Percentiles rank a stretch among this genome's conserved stretches.
Conservation (phyloP, 2,888 invertebrate genomes). For the Apotomis betuletana region DNA sequence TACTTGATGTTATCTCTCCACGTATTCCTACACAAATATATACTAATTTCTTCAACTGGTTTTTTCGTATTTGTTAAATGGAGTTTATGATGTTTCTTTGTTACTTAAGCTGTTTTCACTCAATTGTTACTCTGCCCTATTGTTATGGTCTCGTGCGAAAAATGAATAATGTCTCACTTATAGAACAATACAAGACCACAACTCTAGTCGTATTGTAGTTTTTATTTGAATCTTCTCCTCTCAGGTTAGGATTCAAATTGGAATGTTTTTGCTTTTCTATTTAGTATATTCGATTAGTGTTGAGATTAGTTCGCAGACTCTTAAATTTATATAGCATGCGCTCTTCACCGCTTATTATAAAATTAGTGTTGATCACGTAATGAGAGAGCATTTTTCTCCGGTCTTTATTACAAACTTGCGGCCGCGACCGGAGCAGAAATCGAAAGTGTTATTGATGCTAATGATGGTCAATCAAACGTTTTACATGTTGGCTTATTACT, state of each 20-base stretch:
- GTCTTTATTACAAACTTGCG: constrained; percentile 31
- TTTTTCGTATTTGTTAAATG: constrained; percentile 35
- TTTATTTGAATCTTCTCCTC: neutral
- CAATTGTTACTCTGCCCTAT: constrained; percentile 29
- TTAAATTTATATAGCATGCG: constrained; percentile 20
- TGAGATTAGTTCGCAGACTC: constrained; percentile 21
- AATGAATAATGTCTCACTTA: constrained; percentile 25
- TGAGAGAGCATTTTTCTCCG: constrained; percentile 22
- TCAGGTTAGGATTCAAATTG: constrained; percentile 9
- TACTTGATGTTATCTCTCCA: constrained; percentile 63
- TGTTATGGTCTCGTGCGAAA: constrained; percentile 35
- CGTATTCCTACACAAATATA: constrained; percentile 52
- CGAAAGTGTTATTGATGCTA: constrained; percentile 39
- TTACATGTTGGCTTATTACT: constrained; percentile 28
- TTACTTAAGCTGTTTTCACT: constrained; percentile 39
- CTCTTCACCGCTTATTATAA: constrained; percentile 27
- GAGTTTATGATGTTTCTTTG: constrained; percentile 31
- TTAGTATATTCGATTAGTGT: neutral
- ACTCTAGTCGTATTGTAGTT: neutral
- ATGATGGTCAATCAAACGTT: constrained; percentile 30
- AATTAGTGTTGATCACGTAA: constrained; percentile 31
- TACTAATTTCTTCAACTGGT: constrained; percentile 30
- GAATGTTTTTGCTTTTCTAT: neutral
- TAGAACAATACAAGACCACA: constrained; percentile 2
- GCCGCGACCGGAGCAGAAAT: constrained; percentile 17